Conservation (phyloP, 1,140 invertebrate species). For the Saxidomus purpurata region DNA sequence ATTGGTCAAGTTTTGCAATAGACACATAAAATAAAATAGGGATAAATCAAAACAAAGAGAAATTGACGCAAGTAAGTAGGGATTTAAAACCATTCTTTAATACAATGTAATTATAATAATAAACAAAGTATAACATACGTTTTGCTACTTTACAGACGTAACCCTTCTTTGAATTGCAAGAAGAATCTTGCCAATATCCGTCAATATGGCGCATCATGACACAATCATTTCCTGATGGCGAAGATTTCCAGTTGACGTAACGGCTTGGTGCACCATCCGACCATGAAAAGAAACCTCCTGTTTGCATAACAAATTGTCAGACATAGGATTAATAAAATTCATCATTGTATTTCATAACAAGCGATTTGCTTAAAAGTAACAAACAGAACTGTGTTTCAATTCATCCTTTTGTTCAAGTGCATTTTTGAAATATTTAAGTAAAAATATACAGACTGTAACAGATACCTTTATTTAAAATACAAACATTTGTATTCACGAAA, state of each 20-base stretch:
- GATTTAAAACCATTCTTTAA: no score
- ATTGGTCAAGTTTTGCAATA: no score
- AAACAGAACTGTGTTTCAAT: background rate
- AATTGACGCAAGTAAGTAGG: no score
- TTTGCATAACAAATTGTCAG: no score
- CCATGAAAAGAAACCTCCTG: conserved; percentile 50
- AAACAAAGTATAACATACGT: conserved; percentile 34
- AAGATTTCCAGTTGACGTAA: conserved; percentile 48
- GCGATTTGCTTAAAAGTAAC: background rate
- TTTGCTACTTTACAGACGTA: conserved; percentile 56
- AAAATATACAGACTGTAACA: background rate
- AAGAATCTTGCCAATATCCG: conserved; percentile 24
- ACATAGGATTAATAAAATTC: no score
- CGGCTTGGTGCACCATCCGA: background rate
- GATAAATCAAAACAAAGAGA: no score
- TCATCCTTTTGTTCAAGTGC: background rate
- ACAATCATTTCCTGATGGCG: conserved; percentile 33
- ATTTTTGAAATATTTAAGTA: background rate
- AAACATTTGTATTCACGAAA: no score
- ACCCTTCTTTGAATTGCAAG: background rate
- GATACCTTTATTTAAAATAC: no score
- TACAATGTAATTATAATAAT: no score
- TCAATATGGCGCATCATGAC: conserved; percentile 4
- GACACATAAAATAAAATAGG: no score
- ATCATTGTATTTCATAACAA: no score